phyloP scores from a whole-genome alignment of 2,113 vertebrate genomes.

The Trematomus loennbergii region DNA sequence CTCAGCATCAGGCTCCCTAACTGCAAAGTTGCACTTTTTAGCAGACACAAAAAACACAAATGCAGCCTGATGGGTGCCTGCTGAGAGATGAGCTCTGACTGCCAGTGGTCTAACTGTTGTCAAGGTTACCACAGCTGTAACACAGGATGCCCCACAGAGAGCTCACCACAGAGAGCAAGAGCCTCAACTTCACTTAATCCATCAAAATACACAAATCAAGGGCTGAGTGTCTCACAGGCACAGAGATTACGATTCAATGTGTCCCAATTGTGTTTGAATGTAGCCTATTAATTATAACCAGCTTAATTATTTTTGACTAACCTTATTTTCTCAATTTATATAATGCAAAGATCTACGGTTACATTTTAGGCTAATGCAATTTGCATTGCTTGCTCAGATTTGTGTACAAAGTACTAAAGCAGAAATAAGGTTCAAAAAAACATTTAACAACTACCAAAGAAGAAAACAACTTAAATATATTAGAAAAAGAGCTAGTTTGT shows the following conservation, averaged over 20 bases:
- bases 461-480: no score
- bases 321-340: not conserved
- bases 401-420: not conserved
- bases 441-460: no score
- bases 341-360: not conserved
- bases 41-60: not conserved
- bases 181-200: not conserved
- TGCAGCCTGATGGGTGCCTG: constrained; percentile 17
- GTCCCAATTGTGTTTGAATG: not conserved
- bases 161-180: constrained; percentile 13
- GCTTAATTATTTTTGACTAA: not conserved
- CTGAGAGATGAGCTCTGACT: constrained; percentile 35
- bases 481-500: no score
- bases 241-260: no score
- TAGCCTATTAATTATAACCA: not conserved
- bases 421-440: not conserved
- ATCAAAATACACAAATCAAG: not conserved
- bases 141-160: constrained; percentile 43
- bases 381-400: no score
- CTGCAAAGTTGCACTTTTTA: constrained; percentile 15
- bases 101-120: constrained; percentile 72
- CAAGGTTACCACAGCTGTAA: constrained; percentile 79
- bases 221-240: not conserved
- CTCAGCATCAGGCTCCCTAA: not conserved
- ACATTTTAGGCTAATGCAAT: not conserved